Percentiles rank a stretch among this genome's conserved stretches.
These are phyloP conservation scores for Gadus macrocephalus DNA, from an alignment of 2,113 vertebrate species.

Conservation along the genomic window DNA sequence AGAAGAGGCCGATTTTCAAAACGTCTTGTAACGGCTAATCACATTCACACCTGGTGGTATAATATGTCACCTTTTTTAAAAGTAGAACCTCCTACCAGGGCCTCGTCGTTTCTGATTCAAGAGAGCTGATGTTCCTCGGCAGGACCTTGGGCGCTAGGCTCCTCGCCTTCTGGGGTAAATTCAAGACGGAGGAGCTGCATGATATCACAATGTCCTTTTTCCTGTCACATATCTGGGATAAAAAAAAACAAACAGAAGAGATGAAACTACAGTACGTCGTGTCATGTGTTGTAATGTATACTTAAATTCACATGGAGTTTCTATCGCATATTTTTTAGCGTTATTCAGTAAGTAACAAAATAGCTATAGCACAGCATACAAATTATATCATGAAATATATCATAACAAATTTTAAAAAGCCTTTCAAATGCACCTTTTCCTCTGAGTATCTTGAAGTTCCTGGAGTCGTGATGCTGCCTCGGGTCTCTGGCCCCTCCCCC, in stretches of 20 bases:
- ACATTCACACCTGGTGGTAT: too few species aligned
- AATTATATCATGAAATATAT: too few species aligned
- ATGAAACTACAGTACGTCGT: too few species aligned
- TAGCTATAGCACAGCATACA: too few species aligned
- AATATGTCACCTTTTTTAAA: neutral
- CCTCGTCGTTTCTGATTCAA: constrained; percentile 39
- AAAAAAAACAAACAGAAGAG: neutral
- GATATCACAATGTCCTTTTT: constrained; percentile 45
- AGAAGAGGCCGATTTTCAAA: too few species aligned
- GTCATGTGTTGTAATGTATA: too few species aligned
- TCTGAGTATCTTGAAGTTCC: neutral
- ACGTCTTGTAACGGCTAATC: too few species aligned
- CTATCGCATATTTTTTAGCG: too few species aligned
- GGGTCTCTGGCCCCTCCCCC: constrained; percentile 13
- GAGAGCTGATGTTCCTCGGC: constrained; percentile 37
- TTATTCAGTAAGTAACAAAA: too few species aligned
- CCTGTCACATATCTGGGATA: constrained; percentile 28
- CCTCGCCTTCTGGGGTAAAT: constrained; percentile 46
- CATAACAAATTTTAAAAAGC: neutral
- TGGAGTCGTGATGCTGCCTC: neutral
- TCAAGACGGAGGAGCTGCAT: constrained; percentile 50
- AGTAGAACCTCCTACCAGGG: constrained; percentile 27
- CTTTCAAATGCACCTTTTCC: neutral
- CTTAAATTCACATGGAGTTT: too few species aligned
- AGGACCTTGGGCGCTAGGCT: constrained; percentile 19